phyloP scores from a whole-genome alignment of 2,888 invertebrate genomes.

The Netelia inedita region DNA sequence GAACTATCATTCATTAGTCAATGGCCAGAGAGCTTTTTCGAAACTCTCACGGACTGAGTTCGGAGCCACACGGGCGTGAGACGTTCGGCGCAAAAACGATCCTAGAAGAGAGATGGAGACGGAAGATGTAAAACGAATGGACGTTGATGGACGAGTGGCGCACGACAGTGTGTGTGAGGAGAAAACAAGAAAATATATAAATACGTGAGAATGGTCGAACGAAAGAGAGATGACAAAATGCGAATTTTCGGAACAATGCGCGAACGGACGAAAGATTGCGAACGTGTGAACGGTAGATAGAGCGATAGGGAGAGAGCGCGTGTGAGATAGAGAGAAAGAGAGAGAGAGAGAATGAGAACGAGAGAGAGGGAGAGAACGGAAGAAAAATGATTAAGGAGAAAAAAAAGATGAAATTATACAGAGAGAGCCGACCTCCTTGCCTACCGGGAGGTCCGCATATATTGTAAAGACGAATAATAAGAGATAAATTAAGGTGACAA shows the following conservation, averaged over 20 bases:
- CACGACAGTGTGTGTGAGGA: constrained; percentile 16
- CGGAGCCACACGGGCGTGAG: constrained; percentile 84
- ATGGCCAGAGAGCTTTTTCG: constrained; percentile 73
- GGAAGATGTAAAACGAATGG: constrained; percentile 52
- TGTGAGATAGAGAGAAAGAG: constrained; percentile 74
- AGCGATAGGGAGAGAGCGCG: constrained; percentile 40
- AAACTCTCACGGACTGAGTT: constrained; percentile 81
- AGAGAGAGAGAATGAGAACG: constrained; percentile 74
- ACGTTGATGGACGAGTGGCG: constrained; percentile 39
- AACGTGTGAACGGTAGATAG: neutral
- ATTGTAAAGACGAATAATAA: constrained; percentile 84
- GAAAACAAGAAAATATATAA: constrained; percentile 26
- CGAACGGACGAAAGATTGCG: neutral
- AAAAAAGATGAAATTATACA: constrained; percentile 83
- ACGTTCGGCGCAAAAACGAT: constrained; percentile 85
- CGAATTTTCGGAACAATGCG: neutral
- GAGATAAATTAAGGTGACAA: constrained; percentile 82
- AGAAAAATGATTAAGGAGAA: constrained; percentile 69
- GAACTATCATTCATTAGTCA: constrained; percentile 70
- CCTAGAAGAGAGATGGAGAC: constrained; percentile 76
- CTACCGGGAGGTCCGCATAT: constrained; percentile 85
- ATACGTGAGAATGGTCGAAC: constrained; percentile 15
- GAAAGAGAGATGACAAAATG: neutral
- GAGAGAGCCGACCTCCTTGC: constrained; percentile 84
- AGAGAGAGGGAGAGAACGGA: constrained; percentile 75